Base-by-base conservation (phyloP, 2,888 invertebrate genomes). In the Automeris io region DNA sequence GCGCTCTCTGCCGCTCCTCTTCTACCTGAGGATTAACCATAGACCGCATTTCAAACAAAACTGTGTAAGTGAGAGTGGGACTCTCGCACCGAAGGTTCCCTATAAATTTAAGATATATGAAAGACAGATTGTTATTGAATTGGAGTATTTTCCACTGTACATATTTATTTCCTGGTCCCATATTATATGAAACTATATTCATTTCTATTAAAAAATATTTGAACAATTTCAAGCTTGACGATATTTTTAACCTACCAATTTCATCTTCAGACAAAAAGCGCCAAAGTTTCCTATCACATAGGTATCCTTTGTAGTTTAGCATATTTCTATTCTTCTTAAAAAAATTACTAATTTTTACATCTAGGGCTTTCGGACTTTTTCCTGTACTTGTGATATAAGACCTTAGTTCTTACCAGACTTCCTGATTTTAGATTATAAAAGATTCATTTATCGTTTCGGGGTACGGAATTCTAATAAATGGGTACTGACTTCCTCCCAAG, bases 401-500 rank as follows among this genome's bases (percentile, higher is more conserved):
- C 4, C 3, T 19, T 6, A 18, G 18, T 32, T 5, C 3, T 18
- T 6, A 19, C 6, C 8, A 8, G 2, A 5, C 2, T 1, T 31
- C 4, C 6, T 7, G 1, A 18, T 2, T n/a, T 1, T 2, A 5
- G 0, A 18, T 6, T 18, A 8, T 13, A 32, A 7, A 2, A 4
- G 2, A 8, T 18, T n/a, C 8, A 3, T 1, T 9, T 2, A n/a
- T 18, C 32, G 1, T 1, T 1, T 16, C 2, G 5, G 1, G n/a
- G 6, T 6, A 5, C 32, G 3, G 2, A 2, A 0, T 1, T n/a
- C 2, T 7, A 6, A 22, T 5, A 22, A 3, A 9, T 16, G 11
- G 11, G 2, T 3, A 31, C 49, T 22, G 25, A 74, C 80, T 73
- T 81, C 69, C 0, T 74, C 72, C 81, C 82, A 81, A 23, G 58